Evolutionary conservation across 2,888 invertebrate genomes (phyloP).

Genomic region (Acanthacorydalis orientalis): DNA sequence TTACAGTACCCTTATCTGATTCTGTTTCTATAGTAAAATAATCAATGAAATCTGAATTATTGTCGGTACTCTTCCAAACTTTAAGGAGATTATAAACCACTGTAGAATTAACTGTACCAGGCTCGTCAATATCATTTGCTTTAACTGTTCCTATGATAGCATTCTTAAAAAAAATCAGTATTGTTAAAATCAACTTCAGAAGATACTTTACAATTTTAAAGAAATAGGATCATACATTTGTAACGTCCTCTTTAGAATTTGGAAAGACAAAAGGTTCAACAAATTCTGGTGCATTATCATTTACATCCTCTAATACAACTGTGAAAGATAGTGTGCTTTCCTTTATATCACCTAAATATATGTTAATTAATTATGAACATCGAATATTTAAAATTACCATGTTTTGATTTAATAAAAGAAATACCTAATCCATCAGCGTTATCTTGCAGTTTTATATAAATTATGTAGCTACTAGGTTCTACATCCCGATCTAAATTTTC

Average conservation of each 20-base stretch:
- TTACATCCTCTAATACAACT: constrained; percentile 38
- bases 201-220: no score
- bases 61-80: constrained; percentile 7
- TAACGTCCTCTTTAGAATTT: constrained; percentile 10
- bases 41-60: constrained; percentile 5
- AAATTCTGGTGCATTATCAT: constrained; percentile 36
- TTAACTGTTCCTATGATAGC: constrained; percentile 19
- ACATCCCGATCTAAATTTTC: constrained; percentile 34
- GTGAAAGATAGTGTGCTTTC: constrained; percentile 21
- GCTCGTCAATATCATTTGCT: constrained; percentile 36
- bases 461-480: constrained; percentile 26
- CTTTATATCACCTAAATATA: constrained; percentile 10
- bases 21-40: constrained; percentile 13
- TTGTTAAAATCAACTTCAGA: no score
- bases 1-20: constrained; percentile 23
- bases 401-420: constrained; percentile 8
- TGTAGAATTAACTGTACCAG: constrained; percentile 32
- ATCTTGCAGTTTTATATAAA: constrained; percentile 33
- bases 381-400: not conserved
- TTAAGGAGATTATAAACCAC: constrained; percentile 30
- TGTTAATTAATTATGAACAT: not conserved
- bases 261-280: not conserved
- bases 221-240: constrained; percentile 9
- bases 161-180: constrained; percentile 13
- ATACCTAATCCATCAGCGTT: constrained; percentile 30